Evolutionary conservation across 2,888 invertebrate genomes (phyloP), one percentile per base, ranked within the genome.

Genomic region (Noctuana brunneofusca): DNA sequence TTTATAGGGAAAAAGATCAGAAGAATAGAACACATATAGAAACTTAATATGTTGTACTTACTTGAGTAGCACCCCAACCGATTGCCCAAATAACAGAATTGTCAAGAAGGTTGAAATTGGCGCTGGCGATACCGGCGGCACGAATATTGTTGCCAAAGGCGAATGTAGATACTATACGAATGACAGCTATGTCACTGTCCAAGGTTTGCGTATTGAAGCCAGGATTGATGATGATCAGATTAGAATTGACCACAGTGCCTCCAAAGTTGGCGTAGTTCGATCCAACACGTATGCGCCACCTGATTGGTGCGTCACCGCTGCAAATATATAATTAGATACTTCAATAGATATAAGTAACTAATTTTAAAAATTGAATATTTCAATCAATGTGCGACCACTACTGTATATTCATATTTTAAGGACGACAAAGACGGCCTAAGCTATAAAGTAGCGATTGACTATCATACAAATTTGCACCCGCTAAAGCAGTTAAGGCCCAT

Each of bases 211-310:
- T 8, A 12, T 35, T 35, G 32, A 35, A 35, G 32, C 8, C 8
- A 8, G 11, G 11, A 12, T 35, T 3, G 2, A 35, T 8, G 8
- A 35, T 35, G 12, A 35, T 35, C 32, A 35, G 2, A 35, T 35
- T 3, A 8, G 27, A 5, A 8, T 27, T 27, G 27, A 5, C 4
- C 8, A 35, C 35, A 9, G 12, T 35, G 12, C 35, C 35, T 2
- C 63, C 63, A 8, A 27, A 50, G 41, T 43, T 63, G 18, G 56
- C 56, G 5, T n/a, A 18, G 11, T 56, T 52, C 5, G 63, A 63
- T 5, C 63, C 63, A 5, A 63, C 50, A 3, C 63, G 56, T 1
- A 43, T 20, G 0, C 50, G 63, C 63, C 63, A 63, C 3, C 14
- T 35, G 4, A 24, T 56, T 8, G 50, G 5, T 1, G 11, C 12